A percentile compares a stretch with the other conserved stretches of the same genome.
phyloP scores from a whole-genome alignment of 2,888 invertebrate species.

The Caenorhabditis imperialis region DNA sequence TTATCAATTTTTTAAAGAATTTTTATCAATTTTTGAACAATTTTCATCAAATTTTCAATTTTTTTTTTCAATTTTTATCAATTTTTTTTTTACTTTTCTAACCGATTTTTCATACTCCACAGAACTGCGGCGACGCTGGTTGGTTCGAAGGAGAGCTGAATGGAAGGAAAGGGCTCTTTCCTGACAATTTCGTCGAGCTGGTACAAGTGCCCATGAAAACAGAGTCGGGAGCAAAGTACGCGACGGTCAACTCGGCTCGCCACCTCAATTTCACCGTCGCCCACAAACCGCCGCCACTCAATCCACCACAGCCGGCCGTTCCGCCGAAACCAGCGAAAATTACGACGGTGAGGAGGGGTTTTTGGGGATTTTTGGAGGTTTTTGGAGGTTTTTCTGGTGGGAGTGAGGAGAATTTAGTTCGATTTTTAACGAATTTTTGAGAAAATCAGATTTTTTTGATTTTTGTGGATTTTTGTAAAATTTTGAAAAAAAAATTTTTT shows the following conservation, averaged over 20 bases:
- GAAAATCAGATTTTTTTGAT: too few relatives aligned
- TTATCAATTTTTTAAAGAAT: too few relatives aligned
- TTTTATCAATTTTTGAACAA: too few relatives aligned
- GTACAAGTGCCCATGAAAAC: conserved; percentile 52
- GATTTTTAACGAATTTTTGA: too few relatives aligned
- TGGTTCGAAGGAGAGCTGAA: conserved; percentile 98
- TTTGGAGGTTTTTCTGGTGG: too few relatives aligned
- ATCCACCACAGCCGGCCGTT: conserved; percentile 58
- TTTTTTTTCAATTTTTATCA: too few relatives aligned
- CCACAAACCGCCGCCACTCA: conserved; percentile 46
- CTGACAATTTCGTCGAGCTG: conserved; percentile 88
- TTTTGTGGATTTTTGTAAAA: too few relatives aligned
- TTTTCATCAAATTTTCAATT: too few relatives aligned
- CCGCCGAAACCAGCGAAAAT: conserved; percentile 63
- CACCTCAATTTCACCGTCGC: background rate
- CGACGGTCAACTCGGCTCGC: conserved; percentile 6
- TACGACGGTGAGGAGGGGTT: conserved; percentile 31
- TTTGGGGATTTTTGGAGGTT: too few relatives aligned
- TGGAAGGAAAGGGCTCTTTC: conserved; percentile 93
- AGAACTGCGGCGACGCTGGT: conserved; percentile 82
- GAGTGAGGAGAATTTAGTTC: too few relatives aligned
- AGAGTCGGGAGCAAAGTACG: conserved; percentile 41
- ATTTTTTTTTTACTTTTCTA: too few relatives aligned
- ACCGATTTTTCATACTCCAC: too few relatives aligned
- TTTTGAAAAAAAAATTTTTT: background rate